These are phyloP conservation scores for Leucophenga montana DNA, from an alignment of 2,888 invertebrate genomes.

Conservation along the genomic window DNA sequence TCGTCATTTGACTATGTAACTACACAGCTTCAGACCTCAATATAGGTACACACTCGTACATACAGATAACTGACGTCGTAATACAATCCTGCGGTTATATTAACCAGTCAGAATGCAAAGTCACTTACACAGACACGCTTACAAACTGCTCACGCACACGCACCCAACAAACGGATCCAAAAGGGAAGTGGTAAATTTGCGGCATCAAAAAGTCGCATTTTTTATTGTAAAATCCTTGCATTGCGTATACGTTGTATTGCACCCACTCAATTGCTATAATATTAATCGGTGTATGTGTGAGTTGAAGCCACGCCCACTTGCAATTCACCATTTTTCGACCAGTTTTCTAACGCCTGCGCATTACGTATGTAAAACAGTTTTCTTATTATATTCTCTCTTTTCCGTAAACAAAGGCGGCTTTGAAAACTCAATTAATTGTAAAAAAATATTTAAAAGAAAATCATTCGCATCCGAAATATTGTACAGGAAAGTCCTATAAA, in stretches of 20 bases:
- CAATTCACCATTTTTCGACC: conserved; percentile 45
- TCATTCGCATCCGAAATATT: conserved; percentile 46
- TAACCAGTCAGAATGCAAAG: conserved; percentile 72
- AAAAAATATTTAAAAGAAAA: not conserved
- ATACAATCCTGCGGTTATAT: conserved; percentile 71
- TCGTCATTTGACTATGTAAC: no score
- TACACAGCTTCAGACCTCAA: not conserved
- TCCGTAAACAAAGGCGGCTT: not conserved
- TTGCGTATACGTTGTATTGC: conserved; percentile 7
- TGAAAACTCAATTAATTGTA: not conserved
- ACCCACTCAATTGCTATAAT: conserved; percentile 26
- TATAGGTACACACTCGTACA: conserved; percentile 14
- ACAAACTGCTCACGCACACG: conserved; percentile 29
- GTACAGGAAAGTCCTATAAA: conserved; percentile 34
- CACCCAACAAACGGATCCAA: conserved; percentile 21
- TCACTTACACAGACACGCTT: conserved; percentile 52
- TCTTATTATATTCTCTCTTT: not conserved
- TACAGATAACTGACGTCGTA: conserved; percentile 42
- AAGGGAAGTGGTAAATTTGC: conserved; percentile 62
- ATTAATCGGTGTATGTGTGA: conserved; percentile 18
- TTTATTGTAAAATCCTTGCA: conserved; percentile 59
- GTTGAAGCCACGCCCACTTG: conserved; percentile 15
- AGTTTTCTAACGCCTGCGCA: conserved; percentile 34
- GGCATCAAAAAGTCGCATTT: conserved; percentile 72
- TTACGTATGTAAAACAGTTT: not conserved